These are phyloP conservation scores for Ranitomeya variabilis DNA, from an alignment of 2,113 vertebrate genomes.

Conservation along the genomic window DNA sequence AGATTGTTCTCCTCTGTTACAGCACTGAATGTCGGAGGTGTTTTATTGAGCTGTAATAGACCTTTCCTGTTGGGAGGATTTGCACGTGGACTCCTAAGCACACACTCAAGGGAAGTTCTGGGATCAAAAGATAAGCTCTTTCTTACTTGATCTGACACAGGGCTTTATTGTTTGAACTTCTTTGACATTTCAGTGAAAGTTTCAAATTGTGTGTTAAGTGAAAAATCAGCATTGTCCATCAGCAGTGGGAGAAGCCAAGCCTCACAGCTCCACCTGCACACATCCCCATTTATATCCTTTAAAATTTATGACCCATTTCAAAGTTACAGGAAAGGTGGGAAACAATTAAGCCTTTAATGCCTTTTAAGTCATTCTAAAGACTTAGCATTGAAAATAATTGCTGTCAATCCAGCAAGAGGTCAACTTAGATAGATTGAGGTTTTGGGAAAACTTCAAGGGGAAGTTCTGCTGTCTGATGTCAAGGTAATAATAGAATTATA, in stretches of 20 bases:
- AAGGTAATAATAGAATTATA: conserved; percentile 27
- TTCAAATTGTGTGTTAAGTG: conserved; percentile 40
- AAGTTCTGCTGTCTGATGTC: neutral
- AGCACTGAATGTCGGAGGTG: conserved; percentile 54
- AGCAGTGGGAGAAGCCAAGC: neutral
- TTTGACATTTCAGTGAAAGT: conserved; percentile 61
- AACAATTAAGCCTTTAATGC: neutral
- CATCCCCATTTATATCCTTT: conserved; percentile 30
- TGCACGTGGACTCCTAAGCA: conserved; percentile 76
- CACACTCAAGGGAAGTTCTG: conserved; percentile 87
- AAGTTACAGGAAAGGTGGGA: conserved; percentile 45
- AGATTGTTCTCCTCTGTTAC: conserved; percentile 63
- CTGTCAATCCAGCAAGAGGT: conserved; percentile 50
- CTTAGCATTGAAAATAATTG: conserved; percentile 48
- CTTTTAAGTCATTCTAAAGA: conserved; percentile 49
- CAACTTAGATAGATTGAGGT: conserved; percentile 42
- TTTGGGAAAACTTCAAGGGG: conserved; percentile 51
- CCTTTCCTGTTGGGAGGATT: conserved; percentile 83
- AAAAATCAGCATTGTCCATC: conserved; percentile 20
- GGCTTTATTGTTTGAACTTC: conserved; percentile 53
- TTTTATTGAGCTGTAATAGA: conserved; percentile 73
- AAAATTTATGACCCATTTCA: conserved; percentile 23
- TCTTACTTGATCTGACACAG: conserved; percentile 70
- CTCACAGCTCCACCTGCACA: conserved; percentile 36
- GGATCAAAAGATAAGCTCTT: conserved; percentile 86